A percentile compares a stretch with the other conserved stretches of the same genome.
Evolutionary conservation across 1,140 invertebrate genomes (phyloP).

Genomic region (Riptortus pedestris): DNA sequence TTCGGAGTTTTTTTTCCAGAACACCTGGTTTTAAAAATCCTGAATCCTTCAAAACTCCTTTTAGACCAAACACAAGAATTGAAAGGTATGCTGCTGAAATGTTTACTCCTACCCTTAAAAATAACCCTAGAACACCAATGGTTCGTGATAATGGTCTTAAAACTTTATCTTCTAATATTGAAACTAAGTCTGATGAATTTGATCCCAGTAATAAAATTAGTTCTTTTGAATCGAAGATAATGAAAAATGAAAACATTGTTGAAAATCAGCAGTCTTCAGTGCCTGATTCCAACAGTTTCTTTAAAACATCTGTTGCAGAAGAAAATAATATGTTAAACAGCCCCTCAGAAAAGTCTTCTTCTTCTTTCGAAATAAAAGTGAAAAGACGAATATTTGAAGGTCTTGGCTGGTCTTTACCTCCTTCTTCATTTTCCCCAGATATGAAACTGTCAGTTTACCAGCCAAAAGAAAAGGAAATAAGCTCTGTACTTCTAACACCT

Average conservation of each 20-base stretch:
- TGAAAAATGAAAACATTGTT: no score
- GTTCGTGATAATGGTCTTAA: neutral
- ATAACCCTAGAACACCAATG: neutral
- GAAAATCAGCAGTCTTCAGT: no score
- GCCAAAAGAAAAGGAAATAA: no score
- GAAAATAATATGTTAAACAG: neutral
- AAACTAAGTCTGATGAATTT: no score
- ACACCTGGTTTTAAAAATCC: neutral
- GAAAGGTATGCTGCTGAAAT: neutral
- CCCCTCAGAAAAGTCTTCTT: no score
- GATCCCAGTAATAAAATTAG: no score
- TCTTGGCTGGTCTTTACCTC: slow-evolving; percentile 5
- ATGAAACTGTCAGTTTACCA: no score
- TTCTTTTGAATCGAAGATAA: no score
- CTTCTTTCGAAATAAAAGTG: neutral
- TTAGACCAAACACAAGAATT: neutral
- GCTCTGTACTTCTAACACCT: neutral
- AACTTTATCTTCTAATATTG: no score
- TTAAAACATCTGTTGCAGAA: neutral
- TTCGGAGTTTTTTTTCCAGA: neutral
- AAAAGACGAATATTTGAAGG: slow-evolving; percentile 9
- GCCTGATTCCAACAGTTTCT: neutral
- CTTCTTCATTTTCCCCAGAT: neutral
- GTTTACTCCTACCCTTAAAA: neutral
- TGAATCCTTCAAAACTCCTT: slow-evolving; percentile 1